These are phyloP conservation scores for Erethizon dorsatum DNA, from an alignment of 2,797 vertebrate genomes.

Conservation along the genomic window DNA sequence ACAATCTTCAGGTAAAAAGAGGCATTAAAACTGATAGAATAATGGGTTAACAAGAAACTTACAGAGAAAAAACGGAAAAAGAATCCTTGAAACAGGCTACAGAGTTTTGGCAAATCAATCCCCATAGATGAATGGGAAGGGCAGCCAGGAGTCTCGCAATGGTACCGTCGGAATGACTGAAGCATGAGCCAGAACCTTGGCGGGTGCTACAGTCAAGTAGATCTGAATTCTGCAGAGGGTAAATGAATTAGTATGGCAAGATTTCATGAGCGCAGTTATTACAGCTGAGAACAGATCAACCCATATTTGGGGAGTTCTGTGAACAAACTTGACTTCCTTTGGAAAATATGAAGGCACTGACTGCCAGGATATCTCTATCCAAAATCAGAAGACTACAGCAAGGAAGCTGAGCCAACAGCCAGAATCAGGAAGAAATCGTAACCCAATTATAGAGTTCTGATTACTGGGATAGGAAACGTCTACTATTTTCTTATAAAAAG, in stretches of 20 bases:
- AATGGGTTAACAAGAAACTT: constrained; percentile 42
- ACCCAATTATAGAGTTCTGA: not conserved
- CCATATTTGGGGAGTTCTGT: constrained; percentile 12
- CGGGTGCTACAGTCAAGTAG: not conserved
- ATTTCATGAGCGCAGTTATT: constrained; percentile 57
- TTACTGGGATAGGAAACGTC: not conserved
- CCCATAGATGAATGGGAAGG: constrained; percentile 41
- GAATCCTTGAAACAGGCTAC: constrained; percentile 37
- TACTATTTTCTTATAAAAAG: not conserved
- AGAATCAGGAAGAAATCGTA: not conserved
- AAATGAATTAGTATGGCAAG: constrained; percentile 65
- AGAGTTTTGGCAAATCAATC: constrained; percentile 47
- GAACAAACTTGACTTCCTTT: constrained; percentile 39
- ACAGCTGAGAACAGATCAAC: constrained; percentile 56
- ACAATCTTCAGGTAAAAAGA: constrained; percentile 42
- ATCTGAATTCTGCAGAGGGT: constrained; percentile 69
- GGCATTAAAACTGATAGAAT: constrained; percentile 18
- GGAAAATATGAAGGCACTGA: constrained; percentile 59
- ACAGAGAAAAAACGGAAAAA: not conserved
- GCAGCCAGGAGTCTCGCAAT: constrained; percentile 62
- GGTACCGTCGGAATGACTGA: constrained; percentile 54
- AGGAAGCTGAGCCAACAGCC: not conserved
- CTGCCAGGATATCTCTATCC: not conserved
- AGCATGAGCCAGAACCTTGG: constrained; percentile 64
- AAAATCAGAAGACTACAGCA: constrained; percentile 42